Base-by-base conservation (phyloP, 2,113 vertebrate species). In the Cyrtonyx montezumae region DNA sequence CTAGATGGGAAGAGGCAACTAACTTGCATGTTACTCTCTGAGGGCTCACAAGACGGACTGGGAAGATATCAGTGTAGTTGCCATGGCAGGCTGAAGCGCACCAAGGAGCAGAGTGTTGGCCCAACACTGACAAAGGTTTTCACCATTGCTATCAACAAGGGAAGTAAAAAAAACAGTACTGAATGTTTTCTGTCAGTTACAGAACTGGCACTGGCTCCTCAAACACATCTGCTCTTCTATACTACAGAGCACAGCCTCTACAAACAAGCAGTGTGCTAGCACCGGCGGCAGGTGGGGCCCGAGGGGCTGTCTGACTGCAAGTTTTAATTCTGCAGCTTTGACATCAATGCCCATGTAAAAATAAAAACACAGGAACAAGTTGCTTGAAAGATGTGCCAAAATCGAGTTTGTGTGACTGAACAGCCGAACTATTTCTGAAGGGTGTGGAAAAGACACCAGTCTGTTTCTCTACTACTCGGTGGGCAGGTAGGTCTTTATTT, bases 241-340 rank as follows among this genome's bases (percentile, higher is more conserved):
- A 13, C 8, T 18, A 21, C 11, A 22, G 25, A 7, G 11, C 26
- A 42, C 7, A 25, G 25, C 23, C n/a, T 25, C 58, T 42, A 15
- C 4, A n/a, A 84, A 43, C 4, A 58, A 62, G 34, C 21, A 45
- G 16, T 0, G 0, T 1, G 1, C 12, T 17, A 11, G 20, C 15
- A 51, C 12, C 2, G 0, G 40, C 2, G 21, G 5, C 25, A 23
- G 37, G 9, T 0, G 4, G n/a, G 36, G 9, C 48, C 56, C 19
- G 37, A 34, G 55, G 34, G 15, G 34, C 10, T 25, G 43, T 21
- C 43, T 0, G 1, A 67, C 15, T 65, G 28, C 28, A 51, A 65
- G 16, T 5, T 20, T n/a, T 15, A 32, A 15, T 68, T 34, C 67
- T 7, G 17, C 62, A 46, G 61, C 9, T 45, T 36, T 1, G 1